These are phyloP conservation scores for Galaxias olidus DNA, from an alignment of 2,797 vertebrate species.

Conservation along the genomic window DNA sequence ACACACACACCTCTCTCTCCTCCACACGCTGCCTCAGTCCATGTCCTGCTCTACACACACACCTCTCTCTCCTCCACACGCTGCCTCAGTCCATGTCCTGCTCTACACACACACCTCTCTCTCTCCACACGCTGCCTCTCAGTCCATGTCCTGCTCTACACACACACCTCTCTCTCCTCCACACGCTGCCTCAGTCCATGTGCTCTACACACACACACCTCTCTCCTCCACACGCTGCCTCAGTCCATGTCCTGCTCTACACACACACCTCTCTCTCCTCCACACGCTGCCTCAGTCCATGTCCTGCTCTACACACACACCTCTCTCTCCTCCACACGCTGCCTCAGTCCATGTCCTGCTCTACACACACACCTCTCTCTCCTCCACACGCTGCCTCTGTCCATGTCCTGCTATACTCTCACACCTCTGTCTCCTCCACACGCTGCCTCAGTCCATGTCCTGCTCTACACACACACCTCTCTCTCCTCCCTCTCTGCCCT, in stretches of 20 bases:
- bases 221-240: background rate
- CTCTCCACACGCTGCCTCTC: background rate
- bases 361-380: no score
- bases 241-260: background rate
- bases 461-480: background rate
- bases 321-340: no score
- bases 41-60: background rate
- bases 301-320: background rate
- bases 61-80: background rate
- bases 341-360: background rate
- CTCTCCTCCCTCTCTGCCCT: background rate
- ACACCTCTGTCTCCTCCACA: background rate
- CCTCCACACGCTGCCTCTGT: background rate
- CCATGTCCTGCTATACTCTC: no score
- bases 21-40: background rate
- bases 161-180: background rate
- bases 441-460: background rate
- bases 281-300: background rate
- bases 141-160: no score
- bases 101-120: background rate
- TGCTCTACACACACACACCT: no score
- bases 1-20: background rate
- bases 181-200: background rate
- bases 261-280: background rate
- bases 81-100: background rate